phyloP scores from a whole-genome alignment of 2,113 vertebrate species.

The Prolemur simus region DNA sequence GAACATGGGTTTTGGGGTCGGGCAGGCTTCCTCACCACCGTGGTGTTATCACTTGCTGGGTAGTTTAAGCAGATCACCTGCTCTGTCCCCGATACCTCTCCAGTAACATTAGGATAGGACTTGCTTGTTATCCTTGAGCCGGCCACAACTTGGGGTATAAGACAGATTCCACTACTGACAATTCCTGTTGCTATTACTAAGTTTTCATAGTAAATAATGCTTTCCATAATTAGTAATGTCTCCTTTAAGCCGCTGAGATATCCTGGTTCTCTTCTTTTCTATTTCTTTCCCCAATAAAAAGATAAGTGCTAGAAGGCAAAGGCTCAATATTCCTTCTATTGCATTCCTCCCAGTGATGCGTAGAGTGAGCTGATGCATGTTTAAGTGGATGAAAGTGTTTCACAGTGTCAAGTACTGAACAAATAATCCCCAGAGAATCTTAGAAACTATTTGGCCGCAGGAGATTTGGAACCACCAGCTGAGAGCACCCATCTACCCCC shows the following conservation, averaged over 20 bases:
- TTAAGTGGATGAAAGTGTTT: not conserved
- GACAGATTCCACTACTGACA: not conserved
- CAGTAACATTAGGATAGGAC: too few species aligned
- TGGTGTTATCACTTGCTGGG: too few species aligned
- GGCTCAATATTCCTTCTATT: rapidly evolving
- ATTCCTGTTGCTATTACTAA: too few species aligned
- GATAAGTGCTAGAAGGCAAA: not conserved
- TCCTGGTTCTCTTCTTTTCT: not conserved
- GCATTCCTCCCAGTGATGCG: rapidly evolving
- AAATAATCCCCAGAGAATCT: too few species aligned
- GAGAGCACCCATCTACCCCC: rapidly evolving
- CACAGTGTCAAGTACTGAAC: rapidly evolving
- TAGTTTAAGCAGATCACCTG: not conserved
- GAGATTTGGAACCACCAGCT: not conserved
- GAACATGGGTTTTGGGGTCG: rapidly evolving
- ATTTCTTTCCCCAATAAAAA: rapidly evolving
- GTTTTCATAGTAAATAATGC: not conserved
- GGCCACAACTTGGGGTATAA: too few species aligned
- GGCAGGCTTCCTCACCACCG: rapidly evolving
- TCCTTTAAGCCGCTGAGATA: too few species aligned
- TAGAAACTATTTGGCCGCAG: not conserved
- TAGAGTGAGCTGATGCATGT: rapidly evolving
- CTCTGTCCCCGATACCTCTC: not conserved
- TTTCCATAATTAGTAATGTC: not conserved
- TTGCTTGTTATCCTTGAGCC: not conserved